Conservation (phyloP, 1,140 invertebrate species). For the Solen grandis region DNA sequence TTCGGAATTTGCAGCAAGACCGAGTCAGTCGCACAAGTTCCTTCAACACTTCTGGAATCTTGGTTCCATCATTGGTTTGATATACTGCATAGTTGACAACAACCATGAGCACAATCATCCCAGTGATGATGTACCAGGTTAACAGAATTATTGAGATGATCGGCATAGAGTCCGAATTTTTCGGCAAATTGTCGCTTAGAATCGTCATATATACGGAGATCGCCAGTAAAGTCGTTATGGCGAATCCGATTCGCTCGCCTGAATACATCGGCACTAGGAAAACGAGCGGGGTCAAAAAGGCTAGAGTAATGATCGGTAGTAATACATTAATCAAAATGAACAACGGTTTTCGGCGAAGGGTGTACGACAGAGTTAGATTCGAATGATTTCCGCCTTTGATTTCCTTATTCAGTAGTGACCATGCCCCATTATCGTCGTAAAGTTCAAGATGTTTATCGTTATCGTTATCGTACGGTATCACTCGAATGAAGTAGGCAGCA, state of each 20-base stretch:
- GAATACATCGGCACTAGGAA: slow-evolving; percentile 23
- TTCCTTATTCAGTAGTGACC: neutral
- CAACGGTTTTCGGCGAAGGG: slow-evolving; percentile 12
- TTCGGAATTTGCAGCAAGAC: neutral
- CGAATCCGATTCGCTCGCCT: slow-evolving; percentile 19
- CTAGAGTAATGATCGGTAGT: slow-evolving; percentile 1
- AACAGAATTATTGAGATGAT: slow-evolving; percentile 26
- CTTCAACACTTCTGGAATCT: neutral
- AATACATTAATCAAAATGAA: slow-evolving; percentile 12
- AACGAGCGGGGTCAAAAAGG: slow-evolving; percentile 13
- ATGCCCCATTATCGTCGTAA: neutral
- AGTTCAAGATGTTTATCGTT: neutral
- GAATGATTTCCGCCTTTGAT: neutral
- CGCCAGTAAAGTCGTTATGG: slow-evolving; percentile 25
- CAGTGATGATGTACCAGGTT: slow-evolving; percentile 22
- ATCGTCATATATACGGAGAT: slow-evolving; percentile 43
- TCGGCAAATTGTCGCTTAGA: slow-evolving; percentile 16
- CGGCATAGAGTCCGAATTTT: slow-evolving; percentile 16
- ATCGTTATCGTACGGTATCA: neutral
- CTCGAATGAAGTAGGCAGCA: neutral
- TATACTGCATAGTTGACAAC: neutral
- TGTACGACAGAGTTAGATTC: neutral
- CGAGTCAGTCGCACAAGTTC: too few species aligned
- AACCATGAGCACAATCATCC: neutral
- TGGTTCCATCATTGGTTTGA: neutral